Evolutionary conservation across 2,888 invertebrate species (phyloP).

Genomic region (Oasisia sp.): DNA sequence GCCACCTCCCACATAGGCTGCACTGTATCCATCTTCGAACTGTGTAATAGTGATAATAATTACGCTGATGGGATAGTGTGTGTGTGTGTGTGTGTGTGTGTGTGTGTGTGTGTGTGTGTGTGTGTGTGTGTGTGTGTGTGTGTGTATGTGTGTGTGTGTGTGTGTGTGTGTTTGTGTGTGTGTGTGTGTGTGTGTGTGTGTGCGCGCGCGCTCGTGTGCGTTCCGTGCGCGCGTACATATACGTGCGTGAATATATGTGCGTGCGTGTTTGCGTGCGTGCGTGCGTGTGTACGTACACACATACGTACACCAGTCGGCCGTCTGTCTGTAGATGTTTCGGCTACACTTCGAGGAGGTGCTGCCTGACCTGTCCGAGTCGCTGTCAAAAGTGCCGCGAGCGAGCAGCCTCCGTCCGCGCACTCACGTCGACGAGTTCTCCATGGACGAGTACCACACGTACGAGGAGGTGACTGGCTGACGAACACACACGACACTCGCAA

Average conservation of each 20-base stretch:
- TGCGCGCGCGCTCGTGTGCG: too few relatives aligned
- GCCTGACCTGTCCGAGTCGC: constrained; percentile 27
- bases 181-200: background rate
- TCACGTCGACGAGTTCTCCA: constrained; percentile 18
- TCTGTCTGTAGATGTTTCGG: background rate
- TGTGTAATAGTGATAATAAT: too few relatives aligned
- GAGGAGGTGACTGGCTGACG: constrained; percentile 19
- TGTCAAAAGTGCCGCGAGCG: constrained; percentile 14
- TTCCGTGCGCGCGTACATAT: too few relatives aligned
- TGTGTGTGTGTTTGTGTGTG: background rate
- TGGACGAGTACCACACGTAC: constrained; percentile 25
- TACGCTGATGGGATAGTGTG: background rate
- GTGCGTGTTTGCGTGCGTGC: too few relatives aligned
- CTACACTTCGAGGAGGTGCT: constrained; percentile 20
- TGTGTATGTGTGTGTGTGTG: background rate
- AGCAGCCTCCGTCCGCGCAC: background rate
- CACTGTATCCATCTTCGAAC: too few relatives aligned
- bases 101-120: too few relatives aligned
- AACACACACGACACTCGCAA: background rate
- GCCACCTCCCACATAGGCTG: too few relatives aligned
- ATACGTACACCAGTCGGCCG: too few relatives aligned
- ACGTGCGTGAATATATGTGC: too few relatives aligned
- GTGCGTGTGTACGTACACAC: too few relatives aligned
- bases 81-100: background rate
- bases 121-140: background rate